A percentile compares a stretch with the other conserved stretches of the same genome.
phyloP scores from a whole-genome alignment of 2,113 vertebrate species.

The Melozone crissalis region DNA sequence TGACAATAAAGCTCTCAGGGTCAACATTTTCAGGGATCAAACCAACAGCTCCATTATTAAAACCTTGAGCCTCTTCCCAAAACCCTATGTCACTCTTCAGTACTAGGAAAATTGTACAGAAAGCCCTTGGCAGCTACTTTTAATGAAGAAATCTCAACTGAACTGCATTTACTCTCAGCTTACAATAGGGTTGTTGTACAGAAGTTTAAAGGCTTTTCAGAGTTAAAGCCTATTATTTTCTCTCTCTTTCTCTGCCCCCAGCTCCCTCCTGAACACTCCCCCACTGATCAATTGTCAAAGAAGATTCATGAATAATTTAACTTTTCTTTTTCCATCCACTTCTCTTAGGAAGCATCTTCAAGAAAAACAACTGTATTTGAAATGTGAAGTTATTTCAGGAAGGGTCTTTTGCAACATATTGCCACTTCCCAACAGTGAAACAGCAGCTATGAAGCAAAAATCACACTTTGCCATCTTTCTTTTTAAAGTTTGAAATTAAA shows the following conservation, averaged over 20 bases:
- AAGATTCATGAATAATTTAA: constrained; percentile 68
- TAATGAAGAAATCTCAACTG: constrained; percentile 24
- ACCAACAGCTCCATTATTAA: constrained; percentile 61
- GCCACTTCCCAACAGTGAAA: neutral
- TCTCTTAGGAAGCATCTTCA: constrained; percentile 2
- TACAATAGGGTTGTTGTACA: constrained; percentile 17
- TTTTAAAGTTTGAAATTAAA: neutral
- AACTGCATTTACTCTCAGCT: neutral
- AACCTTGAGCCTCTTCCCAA: constrained; percentile 36
- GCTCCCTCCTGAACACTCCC: constrained; percentile 27
- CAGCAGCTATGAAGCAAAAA: neutral
- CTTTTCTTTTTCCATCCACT: constrained; percentile 17
- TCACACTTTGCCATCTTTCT: neutral
- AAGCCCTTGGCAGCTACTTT: constrained; percentile 22
- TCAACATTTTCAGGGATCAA: constrained; percentile 39
- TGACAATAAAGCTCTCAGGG: constrained; percentile 26
- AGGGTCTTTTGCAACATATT: neutral
- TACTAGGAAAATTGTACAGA: neutral
- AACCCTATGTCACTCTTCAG: neutral
- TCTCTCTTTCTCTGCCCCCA: neutral
- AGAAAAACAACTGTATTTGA: neutral
- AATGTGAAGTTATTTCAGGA: neutral
- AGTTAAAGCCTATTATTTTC: constrained; percentile 56
- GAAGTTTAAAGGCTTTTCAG: constrained; percentile 50
- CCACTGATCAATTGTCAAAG: constrained; percentile 63